Evolutionary conservation across 2,888 invertebrate species (phyloP).

Genomic region (Hypena proboscidalis): DNA sequence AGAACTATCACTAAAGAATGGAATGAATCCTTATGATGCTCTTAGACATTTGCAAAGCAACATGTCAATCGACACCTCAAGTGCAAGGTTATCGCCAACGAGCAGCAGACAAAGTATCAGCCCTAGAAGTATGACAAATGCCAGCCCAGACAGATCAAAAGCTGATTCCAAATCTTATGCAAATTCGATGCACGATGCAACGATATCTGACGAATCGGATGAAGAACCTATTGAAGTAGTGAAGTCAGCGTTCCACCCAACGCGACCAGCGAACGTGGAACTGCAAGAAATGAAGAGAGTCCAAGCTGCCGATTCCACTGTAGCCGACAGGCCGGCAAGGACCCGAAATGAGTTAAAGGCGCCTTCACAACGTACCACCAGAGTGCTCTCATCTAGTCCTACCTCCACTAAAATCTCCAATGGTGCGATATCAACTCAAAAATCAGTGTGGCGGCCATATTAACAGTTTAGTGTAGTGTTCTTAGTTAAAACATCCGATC

Average conservation of each 20-base stretch:
- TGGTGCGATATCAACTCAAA: conserved; percentile 83
- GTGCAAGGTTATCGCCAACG: conserved; percentile 81
- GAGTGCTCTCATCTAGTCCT: conserved; percentile 74
- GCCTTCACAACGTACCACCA: conserved; percentile 82
- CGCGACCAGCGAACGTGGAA: conserved; percentile 85
- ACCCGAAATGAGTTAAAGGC: conserved; percentile 86
- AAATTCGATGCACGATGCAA: conserved; percentile 87
- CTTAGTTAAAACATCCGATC: conserved; percentile 52
- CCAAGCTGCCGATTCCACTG: conserved; percentile 86
- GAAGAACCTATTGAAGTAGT: conserved; percentile 91
- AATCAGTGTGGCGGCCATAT: conserved; percentile 91
- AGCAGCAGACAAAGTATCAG: conserved; percentile 84
- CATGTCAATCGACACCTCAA: conserved; percentile 76
- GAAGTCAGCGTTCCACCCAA: conserved; percentile 90
- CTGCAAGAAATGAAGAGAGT: conserved; percentile 82
- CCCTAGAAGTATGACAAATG: conserved; percentile 75
- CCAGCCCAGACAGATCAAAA: conserved; percentile 80
- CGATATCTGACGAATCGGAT: conserved; percentile 87
- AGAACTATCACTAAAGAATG: conserved; percentile 81
- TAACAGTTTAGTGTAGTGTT: conserved; percentile 70
- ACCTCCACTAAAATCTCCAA: conserved; percentile 86
- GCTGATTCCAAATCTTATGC: conserved; percentile 86
- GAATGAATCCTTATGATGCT: conserved; percentile 85
- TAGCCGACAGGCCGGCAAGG: conserved; percentile 79
- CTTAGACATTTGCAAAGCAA: conserved; percentile 77